These are phyloP conservation scores for Mycalesis mineus DNA, from an alignment of 2,888 invertebrate species.

Conservation along the genomic window DNA sequence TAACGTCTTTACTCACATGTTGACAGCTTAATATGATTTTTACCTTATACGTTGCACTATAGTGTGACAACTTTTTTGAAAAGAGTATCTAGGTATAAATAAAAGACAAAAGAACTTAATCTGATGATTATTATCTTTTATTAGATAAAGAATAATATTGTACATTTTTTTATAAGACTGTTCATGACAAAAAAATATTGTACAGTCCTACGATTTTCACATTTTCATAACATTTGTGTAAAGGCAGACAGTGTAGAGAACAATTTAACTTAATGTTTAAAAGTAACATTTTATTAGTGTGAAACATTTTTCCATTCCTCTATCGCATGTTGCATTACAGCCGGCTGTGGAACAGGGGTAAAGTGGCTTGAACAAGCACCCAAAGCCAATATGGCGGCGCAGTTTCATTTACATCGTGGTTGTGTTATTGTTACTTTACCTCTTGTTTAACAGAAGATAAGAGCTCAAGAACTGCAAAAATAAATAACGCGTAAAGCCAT, in stretches of 20 bases:
- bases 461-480: not conserved
- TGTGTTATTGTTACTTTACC: no score
- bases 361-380: no score
- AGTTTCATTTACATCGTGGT: no score
- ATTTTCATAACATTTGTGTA: not conserved
- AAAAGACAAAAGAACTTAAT: conserved; percentile 14
- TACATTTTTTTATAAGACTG: conserved; percentile 60
- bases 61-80: no score
- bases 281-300: not conserved
- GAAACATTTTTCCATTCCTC: no score
- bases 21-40: no score
- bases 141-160: conserved; percentile 56
- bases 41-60: no score
- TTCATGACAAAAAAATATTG: conserved; percentile 43
- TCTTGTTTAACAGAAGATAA: not conserved
- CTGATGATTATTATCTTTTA: conserved; percentile 54
- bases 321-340: no score
- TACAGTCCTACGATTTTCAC: conserved; percentile 26
- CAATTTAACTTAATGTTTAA: not conserved
- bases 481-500: not conserved
- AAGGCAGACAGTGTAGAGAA: not conserved
- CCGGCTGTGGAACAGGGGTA: no score
- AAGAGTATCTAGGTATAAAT: not conserved
- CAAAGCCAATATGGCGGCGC: no score
- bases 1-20: no score